Evolutionary conservation across 2,113 vertebrate genomes (phyloP), one percentile per base, ranked within the genome.

Genomic region (Phalacrocorax pelagicus): DNA sequence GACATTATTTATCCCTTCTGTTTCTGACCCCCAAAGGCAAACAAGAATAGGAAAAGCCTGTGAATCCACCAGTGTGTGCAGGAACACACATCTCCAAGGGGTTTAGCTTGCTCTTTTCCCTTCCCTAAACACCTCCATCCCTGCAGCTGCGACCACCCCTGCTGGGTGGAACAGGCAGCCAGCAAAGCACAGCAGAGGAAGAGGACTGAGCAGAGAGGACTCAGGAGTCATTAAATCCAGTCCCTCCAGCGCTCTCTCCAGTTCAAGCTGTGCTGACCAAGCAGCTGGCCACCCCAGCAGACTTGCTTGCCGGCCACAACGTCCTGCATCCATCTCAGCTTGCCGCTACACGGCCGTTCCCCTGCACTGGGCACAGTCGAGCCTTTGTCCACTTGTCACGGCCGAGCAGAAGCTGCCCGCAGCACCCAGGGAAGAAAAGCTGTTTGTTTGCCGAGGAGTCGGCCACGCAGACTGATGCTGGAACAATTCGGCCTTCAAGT

Each of bases 291-390:
- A 62, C n/a, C 78, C 54, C 59, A 55, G 40, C 55, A 74, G 65
- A 15, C 34, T 34, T 2, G 1, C 52, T 65, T 44, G 52, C 46
- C 0, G 1, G 38, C 46, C 17, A 6, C 78, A 4, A 26, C 38
- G 1, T 46, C 70, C 70, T 5, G 19, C 15, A 10, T 15, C 79
- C 70, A 18, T 34, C 51, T 52, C 69, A 27, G 49, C 34, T 32
- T 10, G 5, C n/a, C 0, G 2, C 17, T 8, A 8, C 26, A 0
- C 16, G 30, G 51, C 22, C 5, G 0, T 22, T 72, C 34, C 58
- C 59, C 52, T 6, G 27, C 26, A 0, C 0, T 1, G 34, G 61
- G 74, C 63, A 89, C 85, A 81, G 57, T 7, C 7, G 1, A 32
- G 58, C 69, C 51, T 69, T 70, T 66, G 69, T 88, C 77, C 3